Percentiles rank a stretch among this genome's conserved stretches.
phyloP scores from a whole-genome alignment of 1,140 invertebrate species.

The Temnothorax curvispinosus region DNA sequence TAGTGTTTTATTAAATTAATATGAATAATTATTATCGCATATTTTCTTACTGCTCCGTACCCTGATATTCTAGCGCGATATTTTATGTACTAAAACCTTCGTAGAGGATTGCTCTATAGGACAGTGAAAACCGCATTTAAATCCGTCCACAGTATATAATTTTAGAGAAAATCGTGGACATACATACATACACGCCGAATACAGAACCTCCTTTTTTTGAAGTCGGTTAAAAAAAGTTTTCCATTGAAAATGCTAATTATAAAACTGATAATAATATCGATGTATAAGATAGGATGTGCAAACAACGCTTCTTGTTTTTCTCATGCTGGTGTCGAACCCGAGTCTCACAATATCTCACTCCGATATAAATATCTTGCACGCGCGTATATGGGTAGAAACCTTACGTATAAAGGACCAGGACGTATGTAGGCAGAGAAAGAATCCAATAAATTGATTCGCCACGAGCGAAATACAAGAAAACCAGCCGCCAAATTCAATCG shows the following conservation, averaged over 20 bases:
- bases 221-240: not conserved
- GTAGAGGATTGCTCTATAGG: too few relatives aligned
- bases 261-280: not conserved
- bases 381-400: not conserved
- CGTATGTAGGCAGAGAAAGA: not conserved
- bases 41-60: too few relatives aligned
- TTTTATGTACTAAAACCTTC: too few relatives aligned
- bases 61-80: too few relatives aligned
- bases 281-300: not conserved
- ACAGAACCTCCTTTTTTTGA: too few relatives aligned
- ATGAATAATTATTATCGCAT: too few relatives aligned
- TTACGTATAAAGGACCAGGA: not conserved
- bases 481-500: conserved; percentile 51
- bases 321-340: not conserved
- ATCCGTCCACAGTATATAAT: too few relatives aligned
- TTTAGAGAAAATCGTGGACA: too few relatives aligned
- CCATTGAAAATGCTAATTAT: not conserved
- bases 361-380: not conserved
- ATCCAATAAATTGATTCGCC: conserved; percentile 50
- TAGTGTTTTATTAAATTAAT: too few relatives aligned
- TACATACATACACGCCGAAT: too few relatives aligned
- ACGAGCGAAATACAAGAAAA: conserved; percentile 18
- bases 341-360: not conserved
- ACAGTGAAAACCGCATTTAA: too few relatives aligned
- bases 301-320: not conserved